A percentile compares a stretch with the other conserved stretches of the same genome.
Evolutionary conservation across 2,888 invertebrate genomes (phyloP).

Genomic region (Sussaba pulchella): DNA sequence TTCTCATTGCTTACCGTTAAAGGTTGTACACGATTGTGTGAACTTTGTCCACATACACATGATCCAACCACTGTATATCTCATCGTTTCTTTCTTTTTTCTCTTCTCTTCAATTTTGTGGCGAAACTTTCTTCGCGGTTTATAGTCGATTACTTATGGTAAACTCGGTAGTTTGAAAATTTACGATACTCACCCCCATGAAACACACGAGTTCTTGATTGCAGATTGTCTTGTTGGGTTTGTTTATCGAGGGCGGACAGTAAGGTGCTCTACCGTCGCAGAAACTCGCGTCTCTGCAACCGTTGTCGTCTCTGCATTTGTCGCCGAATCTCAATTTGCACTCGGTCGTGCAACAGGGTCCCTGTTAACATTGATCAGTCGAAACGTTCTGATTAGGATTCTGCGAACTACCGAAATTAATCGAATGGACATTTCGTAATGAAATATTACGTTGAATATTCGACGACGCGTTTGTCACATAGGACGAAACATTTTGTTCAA

Average conservation of each 20-base stretch:
- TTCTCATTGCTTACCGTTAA: slow-evolving; percentile 29
- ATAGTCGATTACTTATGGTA: slow-evolving; percentile 42
- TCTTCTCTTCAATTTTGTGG: slow-evolving; percentile 24
- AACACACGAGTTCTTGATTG: slow-evolving; percentile 98
- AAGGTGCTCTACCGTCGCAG: slow-evolving; percentile 95
- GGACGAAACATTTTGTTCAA: too few relatives aligned
- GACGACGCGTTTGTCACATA: too few relatives aligned
- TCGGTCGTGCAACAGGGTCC: slow-evolving; percentile 98
- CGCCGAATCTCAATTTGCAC: slow-evolving; percentile 93
- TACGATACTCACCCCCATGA: slow-evolving; percentile 92
- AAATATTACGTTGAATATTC: too few relatives aligned
- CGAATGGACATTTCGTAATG: too few relatives aligned
- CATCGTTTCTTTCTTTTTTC: slow-evolving; percentile 34
- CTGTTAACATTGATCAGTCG: slow-evolving; percentile 82
- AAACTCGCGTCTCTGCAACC: slow-evolving; percentile 97
- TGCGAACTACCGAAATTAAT: too few relatives aligned
- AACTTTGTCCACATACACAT: too few relatives aligned
- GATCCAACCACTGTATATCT: not conserved
- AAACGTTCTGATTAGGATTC: not conserved
- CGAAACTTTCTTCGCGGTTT: slow-evolving; percentile 9
- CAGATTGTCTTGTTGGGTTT: slow-evolving; percentile 98
- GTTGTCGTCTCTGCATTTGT: slow-evolving; percentile 96
- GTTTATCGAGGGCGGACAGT: slow-evolving; percentile 96
- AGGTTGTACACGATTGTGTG: too few relatives aligned
- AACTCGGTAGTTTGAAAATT: slow-evolving; percentile 23